Conservation (phyloP, 2,113 vertebrate species). For the Passer domesticus region DNA sequence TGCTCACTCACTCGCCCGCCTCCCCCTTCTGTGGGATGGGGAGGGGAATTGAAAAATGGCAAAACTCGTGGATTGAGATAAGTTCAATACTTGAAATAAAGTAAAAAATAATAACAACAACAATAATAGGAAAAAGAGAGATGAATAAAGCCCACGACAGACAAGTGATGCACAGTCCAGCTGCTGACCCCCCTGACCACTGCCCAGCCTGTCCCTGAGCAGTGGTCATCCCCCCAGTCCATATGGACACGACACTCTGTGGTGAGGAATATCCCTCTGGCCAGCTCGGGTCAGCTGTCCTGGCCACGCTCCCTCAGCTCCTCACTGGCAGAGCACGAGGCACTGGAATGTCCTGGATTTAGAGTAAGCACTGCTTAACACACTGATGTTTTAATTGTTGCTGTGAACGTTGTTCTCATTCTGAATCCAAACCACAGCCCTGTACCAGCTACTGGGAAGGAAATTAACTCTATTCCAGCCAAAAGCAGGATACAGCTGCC, state of each 20-base stretch:
- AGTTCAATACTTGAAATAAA: background rate
- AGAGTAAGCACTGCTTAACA: background rate
- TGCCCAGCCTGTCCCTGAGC: background rate
- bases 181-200: accelerated
- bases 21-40: background rate
- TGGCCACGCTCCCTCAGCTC: background rate
- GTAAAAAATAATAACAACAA: background rate
- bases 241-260: background rate
- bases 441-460: background rate
- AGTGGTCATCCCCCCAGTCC: background rate
- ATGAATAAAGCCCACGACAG: background rate
- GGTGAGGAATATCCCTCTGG: background rate
- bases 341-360: background rate
- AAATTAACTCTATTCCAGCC: background rate
- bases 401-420: background rate
- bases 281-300: background rate
- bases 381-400: background rate
- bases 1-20: background rate
- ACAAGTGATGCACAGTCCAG: background rate
- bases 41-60: background rate
- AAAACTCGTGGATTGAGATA: background rate
- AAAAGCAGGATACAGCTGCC: background rate
- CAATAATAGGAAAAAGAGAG: background rate
- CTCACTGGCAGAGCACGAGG: background rate
- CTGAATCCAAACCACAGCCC: background rate